Evolutionary conservation across 2,113 vertebrate species (phyloP).

Genomic region (Eurystomus gularis): DNA sequence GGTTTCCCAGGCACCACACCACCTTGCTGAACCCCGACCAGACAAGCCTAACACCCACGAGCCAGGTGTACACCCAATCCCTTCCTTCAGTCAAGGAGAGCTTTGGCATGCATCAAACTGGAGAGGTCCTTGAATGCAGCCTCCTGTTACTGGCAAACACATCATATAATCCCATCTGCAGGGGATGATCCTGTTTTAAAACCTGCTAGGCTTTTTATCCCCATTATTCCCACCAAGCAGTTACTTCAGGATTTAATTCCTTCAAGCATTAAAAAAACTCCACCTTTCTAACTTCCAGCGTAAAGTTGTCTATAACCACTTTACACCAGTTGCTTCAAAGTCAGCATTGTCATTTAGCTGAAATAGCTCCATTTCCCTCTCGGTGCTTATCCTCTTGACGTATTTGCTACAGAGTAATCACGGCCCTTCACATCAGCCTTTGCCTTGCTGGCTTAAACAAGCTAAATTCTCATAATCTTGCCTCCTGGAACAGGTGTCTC

Average conservation of each 20-base stretch:
- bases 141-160: not conserved
- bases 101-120: not conserved
- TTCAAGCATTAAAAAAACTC: not conserved
- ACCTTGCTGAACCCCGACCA: rapidly evolving
- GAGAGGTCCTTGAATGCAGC: not conserved
- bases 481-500: not conserved
- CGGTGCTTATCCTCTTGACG: not conserved
- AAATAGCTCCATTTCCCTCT: not conserved
- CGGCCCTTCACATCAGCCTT: not conserved
- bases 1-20: not conserved
- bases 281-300: not conserved
- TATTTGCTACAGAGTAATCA: not conserved
- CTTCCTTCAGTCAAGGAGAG: not conserved
- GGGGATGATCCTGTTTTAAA: not conserved
- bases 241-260: not conserved
- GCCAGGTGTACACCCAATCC: not conserved
- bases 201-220: not conserved
- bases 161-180: not conserved
- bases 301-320: not conserved
- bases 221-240: not conserved
- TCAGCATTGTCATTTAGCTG: not conserved
- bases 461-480: not conserved
- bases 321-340: not conserved
- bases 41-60: rapidly evolving
- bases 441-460: not conserved